Conservation (phyloP, 2,888 invertebrate genomes). For the Reticulitermes lucifugus region DNA sequence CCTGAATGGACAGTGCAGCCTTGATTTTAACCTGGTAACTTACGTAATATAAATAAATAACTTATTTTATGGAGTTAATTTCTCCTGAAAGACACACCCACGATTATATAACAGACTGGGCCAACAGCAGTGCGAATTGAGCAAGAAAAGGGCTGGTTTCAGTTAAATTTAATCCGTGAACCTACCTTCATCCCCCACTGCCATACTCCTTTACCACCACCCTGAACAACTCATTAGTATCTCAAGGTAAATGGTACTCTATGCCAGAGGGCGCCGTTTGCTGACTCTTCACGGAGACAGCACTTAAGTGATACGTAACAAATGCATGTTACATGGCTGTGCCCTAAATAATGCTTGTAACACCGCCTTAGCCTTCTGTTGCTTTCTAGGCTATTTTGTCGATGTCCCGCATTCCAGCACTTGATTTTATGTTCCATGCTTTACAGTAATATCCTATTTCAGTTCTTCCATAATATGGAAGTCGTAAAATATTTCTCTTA, state of each 20-base stretch:
- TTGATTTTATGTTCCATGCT: neutral
- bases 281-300: neutral
- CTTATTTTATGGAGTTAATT: too few species aligned
- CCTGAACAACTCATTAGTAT: neutral
- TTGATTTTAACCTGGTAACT: too few species aligned
- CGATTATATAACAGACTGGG: too few species aligned
- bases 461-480: neutral
- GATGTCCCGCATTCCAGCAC: neutral
- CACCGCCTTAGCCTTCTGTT: conserved; percentile 15
- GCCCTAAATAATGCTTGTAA: conserved; percentile 44
- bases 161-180: neutral
- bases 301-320: conserved; percentile 51
- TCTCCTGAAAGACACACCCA: too few species aligned
- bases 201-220: neutral
- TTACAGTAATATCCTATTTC: neutral
- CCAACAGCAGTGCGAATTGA: too few species aligned
- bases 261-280: neutral
- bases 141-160: too few species aligned
- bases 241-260: neutral
- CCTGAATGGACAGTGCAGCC: too few species aligned
- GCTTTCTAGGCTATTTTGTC: neutral
- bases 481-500: neutral
- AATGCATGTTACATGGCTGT: conserved; percentile 29
- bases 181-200: neutral
- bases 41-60: too few species aligned